Conservation (phyloP, 37 sponge, comb jelly and placozoan species). For the Hormiphora californensis region DNA sequence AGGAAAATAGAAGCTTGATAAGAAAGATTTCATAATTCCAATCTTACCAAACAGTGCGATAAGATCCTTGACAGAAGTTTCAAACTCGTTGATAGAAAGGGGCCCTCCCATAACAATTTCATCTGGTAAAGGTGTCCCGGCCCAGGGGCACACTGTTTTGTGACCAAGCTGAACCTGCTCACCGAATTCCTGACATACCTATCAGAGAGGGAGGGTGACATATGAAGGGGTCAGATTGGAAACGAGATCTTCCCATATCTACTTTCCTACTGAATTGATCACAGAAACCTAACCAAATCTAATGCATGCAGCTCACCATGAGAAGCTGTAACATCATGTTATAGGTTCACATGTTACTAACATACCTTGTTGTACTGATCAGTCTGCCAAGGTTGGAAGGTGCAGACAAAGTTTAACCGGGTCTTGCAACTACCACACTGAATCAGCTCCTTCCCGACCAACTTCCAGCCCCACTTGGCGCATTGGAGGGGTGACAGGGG, state of each 20-base stretch:
- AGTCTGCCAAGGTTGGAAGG: conserved; percentile 11
- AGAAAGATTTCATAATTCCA: no score
- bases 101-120: not conserved
- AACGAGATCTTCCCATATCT: no score
- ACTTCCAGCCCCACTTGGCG: conserved; percentile 35
- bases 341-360: no score
- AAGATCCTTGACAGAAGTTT: not conserved
- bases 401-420: not conserved
- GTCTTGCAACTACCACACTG: not conserved
- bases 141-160: not conserved
- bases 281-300: no score
- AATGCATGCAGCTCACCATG: no score
- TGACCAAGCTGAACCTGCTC: not conserved
- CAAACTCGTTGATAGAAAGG: not conserved
- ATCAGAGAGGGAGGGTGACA: no score
- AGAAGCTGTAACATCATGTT: no score
- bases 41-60: no score
- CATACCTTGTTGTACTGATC: not conserved
- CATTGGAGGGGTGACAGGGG: conserved; percentile 28
- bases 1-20: no score
- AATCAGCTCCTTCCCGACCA: not conserved
- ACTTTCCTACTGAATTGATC: no score
- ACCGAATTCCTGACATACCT: conserved; percentile 34
- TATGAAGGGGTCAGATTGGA: no score
- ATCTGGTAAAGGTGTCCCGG: not conserved